Evolutionary conservation across 2,797 vertebrate species (phyloP), one percentile per base, ranked within the genome.

Genomic region (Orestias chungarensis): DNA sequence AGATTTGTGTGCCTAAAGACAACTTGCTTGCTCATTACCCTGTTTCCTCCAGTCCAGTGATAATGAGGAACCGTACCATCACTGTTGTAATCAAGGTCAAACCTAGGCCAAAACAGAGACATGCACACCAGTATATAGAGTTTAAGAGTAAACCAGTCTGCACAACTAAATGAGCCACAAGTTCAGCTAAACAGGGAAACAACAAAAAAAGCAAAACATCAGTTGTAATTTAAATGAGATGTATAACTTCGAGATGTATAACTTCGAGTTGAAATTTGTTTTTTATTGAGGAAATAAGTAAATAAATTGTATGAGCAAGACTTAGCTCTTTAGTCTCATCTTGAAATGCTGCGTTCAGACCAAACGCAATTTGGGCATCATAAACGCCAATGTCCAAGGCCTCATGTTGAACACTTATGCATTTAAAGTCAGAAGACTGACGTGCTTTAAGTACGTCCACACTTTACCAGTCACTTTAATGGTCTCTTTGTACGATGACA

Each of bases 51-150:
- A 87, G 86, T 88, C 86, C 83, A 82, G 82, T 91, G 76, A 87
- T 94, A 94, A 95, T 94, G 93, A 94, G 94, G 82, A 91, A 80
- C 79, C 87, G 89, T 86, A 84, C 82, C 81, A 81, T 90, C 90
- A 89, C 82, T 65, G 89, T 86, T 90, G 87, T 90, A 92, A 92
- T 90, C 91, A 94, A 94, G 94, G 93, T 94, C 93, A 94, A 87
- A 85, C 89, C 87, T 88, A 86, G 91, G 88, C 91, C 89, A 90
- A 82, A 69, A 82, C 71, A 82, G 75, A 79, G 65, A 31, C 64
- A 66, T 40, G 70, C 71, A 70, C 65, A 70, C 69, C 73, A 35
- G 64, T 78, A 55, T 20, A 55, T 75, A 78, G 76, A 57, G 71
- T 61, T 44, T 71, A 66, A 68, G 31, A 49, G 62, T 55, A 55